phyloP scores from a whole-genome alignment of 2,797 vertebrate species.

The Sebastes reedi region DNA sequence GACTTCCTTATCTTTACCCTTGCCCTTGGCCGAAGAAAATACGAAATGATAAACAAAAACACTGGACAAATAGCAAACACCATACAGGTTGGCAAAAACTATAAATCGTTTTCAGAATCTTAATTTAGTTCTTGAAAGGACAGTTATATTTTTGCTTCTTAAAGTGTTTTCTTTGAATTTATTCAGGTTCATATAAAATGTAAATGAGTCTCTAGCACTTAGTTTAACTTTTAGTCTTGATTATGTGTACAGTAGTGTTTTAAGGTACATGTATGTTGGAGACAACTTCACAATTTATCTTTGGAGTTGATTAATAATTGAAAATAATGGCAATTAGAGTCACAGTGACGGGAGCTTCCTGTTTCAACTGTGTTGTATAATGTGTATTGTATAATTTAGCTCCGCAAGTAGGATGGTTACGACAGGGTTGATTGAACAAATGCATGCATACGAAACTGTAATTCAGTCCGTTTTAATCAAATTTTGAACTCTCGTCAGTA shows the following conservation, averaged over 20 bases:
- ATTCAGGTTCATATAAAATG: background rate
- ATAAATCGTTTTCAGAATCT: background rate
- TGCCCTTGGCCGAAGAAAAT: background rate
- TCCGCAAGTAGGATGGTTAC: background rate
- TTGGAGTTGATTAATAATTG: slow-evolving; percentile 48
- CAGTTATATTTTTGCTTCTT: background rate
- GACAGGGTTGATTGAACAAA: slow-evolving; percentile 15
- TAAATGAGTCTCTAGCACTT: background rate
- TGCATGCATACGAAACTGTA: background rate
- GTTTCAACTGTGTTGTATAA: slow-evolving; percentile 29
- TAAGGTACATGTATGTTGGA: background rate
- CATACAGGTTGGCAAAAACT: background rate
- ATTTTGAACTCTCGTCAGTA: background rate
- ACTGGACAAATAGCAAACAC: background rate
- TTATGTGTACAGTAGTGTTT: background rate
- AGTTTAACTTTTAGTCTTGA: background rate
- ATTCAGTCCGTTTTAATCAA: background rate
- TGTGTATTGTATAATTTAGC: slow-evolving; percentile 34
- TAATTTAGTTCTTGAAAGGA: background rate
- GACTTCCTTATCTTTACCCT: slow-evolving; percentile 13
- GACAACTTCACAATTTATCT: slow-evolving; percentile 17
- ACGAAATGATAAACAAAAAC: background rate
- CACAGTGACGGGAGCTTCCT: slow-evolving; percentile 28
- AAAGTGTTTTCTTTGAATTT: background rate
- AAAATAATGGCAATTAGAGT: slow-evolving; percentile 41